Base-by-base conservation (phyloP, 2,888 invertebrate genomes). In the Dorcus parallelipipedus region DNA sequence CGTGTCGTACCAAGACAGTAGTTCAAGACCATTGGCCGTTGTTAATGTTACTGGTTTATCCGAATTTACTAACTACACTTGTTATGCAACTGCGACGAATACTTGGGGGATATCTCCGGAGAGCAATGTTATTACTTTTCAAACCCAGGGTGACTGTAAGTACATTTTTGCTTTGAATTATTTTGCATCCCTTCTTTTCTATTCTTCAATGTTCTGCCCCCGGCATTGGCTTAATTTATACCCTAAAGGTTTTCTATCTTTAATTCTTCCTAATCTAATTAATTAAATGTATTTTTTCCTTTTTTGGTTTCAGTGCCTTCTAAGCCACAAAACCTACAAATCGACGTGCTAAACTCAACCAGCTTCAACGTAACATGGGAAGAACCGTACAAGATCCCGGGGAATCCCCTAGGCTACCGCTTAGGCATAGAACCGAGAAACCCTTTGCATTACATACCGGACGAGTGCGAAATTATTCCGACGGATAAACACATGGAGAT, bases 311-410 rank as follows among this genome's bases (percentile, higher is more conserved):
- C 51, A 69, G 69, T 67, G 26, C 65, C 68, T 10, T 54, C 54
- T 9, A 39, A 38, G 10, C 68, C 68, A 2, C 6, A 14, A 41
- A 52, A 62, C 43, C 45, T 69, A 33, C 51, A 50, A 38, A 10
- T 60, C 41, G 33, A 8, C 2, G 41, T 5, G 52, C 49, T n/a
- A 43, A 43, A 9, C 43, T 43, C 4, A 8, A 62, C 49, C 7
- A 56, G 50, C 5, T 67, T 66, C 45, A 53, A 17, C 3, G 49
- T 70, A 40, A 56, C 47, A 20, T 71, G 71, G 71, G 38, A 52
- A 4, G 38, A 52, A 49, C 68, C 69, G 0, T 9, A 14, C 10
- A 60, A 63, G 41, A 57, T 67, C 26, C 66, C 64, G 1, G 69
- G 68, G 6, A 8, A 58, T 45, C 53, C 67, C 38, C 42, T 38